These are phyloP conservation scores for Aldrovandia affinis DNA, from an alignment of 2,797 vertebrate genomes.

Conservation along the genomic window DNA sequence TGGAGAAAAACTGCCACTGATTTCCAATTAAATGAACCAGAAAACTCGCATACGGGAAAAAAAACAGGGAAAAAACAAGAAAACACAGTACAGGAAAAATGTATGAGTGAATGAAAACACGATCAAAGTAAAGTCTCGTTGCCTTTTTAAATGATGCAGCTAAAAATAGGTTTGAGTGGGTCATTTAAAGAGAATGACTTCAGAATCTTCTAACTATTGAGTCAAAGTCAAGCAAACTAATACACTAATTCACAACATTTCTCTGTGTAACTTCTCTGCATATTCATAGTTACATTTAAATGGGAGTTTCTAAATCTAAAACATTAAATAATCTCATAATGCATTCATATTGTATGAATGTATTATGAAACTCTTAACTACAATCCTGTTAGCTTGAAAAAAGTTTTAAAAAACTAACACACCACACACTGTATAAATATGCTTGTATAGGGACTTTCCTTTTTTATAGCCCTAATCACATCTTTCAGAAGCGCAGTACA, in stretches of 20 bases:
- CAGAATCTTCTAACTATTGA: not conserved
- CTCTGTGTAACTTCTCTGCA: not conserved
- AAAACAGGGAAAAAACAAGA: not conserved
- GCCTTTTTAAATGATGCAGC: not conserved
- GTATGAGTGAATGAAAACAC: too few species aligned
- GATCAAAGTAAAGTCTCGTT: too few species aligned
- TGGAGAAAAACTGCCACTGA: not conserved
- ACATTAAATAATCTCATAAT: too few species aligned
- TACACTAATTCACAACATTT: not conserved
- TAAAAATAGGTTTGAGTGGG: not conserved
- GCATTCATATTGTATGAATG: too few species aligned
- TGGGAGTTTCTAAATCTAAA: too few species aligned
- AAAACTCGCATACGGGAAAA: not conserved
- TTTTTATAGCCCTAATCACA: conserved; percentile 62
- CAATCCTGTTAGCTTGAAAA: too few species aligned
- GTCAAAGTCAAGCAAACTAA: not conserved
- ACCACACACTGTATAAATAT: too few species aligned
- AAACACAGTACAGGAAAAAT: not conserved
- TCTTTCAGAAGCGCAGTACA: conserved; percentile 55
- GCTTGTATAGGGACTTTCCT: too few species aligned
- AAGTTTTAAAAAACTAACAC: too few species aligned
- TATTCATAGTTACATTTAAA: not conserved
- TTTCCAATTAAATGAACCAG: not conserved
- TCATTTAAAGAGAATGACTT: not conserved
- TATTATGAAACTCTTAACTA: too few species aligned